phyloP scores from a whole-genome alignment of 2,113 vertebrate genomes.

The Channa argus region DNA sequence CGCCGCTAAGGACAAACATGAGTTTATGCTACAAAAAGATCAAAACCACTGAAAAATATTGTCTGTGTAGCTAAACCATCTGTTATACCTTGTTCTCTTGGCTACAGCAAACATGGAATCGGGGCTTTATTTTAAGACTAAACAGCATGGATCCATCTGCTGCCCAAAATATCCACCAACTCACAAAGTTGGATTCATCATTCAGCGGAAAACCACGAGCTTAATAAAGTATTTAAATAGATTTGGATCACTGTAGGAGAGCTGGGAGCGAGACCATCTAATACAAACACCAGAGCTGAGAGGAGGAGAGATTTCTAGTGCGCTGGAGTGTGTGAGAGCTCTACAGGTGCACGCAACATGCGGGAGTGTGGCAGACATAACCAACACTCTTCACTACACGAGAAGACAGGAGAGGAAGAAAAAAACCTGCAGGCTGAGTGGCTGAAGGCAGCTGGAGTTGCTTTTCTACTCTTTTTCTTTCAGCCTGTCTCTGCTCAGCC shows the following conservation, averaged over 20 bases:
- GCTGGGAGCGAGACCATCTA: conserved; percentile 11
- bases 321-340: conserved; percentile 23
- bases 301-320: conserved; percentile 12
- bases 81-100: too few species aligned
- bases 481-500: conserved; percentile 28
- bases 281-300: conserved; percentile 22
- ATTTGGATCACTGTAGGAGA: conserved; percentile 1
- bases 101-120: too few species aligned
- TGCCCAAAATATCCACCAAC: too few species aligned
- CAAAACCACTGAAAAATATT: too few species aligned
- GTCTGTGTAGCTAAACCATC: too few species aligned
- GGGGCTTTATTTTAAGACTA: too few species aligned
- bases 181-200: too few species aligned
- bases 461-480: conserved; percentile 46
- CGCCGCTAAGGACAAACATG: too few species aligned
- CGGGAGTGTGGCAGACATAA: conserved; percentile 52
- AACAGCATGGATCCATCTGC: too few species aligned
- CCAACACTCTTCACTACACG: conserved; percentile 26
- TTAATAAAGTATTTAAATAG: neutral
- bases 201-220: neutral
- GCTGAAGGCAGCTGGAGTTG: conserved; percentile 52
- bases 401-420: conserved; percentile 12
- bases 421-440: conserved; percentile 34
- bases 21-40: too few species aligned
- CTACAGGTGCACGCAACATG: conserved; percentile 47